Base-by-base conservation (phyloP, 2,888 invertebrate species). In the Lepidonotus clava region DNA sequence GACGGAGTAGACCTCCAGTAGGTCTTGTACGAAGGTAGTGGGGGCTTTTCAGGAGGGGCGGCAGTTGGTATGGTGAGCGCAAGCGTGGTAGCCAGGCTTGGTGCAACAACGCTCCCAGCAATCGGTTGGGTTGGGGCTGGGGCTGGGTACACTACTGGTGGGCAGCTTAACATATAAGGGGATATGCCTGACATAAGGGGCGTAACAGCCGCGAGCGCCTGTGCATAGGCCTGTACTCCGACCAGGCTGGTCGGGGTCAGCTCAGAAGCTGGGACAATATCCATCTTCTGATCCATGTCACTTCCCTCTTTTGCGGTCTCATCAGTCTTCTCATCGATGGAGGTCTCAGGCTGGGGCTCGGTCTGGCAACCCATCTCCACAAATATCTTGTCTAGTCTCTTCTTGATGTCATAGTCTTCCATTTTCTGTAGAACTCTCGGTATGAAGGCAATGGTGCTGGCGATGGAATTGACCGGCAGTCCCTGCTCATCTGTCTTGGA, bases 1-100 rank as follows among this genome's bases (percentile, higher is more conserved):
- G 24, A 32, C 18, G 80, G 80, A 24, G 80, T 80, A 0, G 80
- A 41, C 1, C 80, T 21, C 80, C 80, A 80, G 41, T 80, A 80
- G 0, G 80, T 24, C 21, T 80, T 41, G 80, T 46, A 46, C 6
- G 80, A 51, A 1, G 80, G 80, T 4, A 80, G 80, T 5, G 14
- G 1, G 51, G 24, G 24, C 46, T 80, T 80, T 11, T 80, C 46
- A 11, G 46, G 18, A 46, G 46, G 8, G 18, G 46, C 18, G 46
- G 46, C 46, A 46, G 46, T 8, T 46, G 46, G 46, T 18, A 18
- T 46, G 8, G 46, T 11, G 46, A 8, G 8, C 46, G 8, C 8
- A n/a, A 53, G 53, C 53, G 53, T 1, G 53, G n/a, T n/a, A n/a
- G n/a, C n/a, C n/a, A n/a, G n/a, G n/a, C n/a, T n/a, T n/a, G n/a